phyloP scores from a whole-genome alignment of 2,888 invertebrate genomes.

The Tanypteryx hageni region DNA sequence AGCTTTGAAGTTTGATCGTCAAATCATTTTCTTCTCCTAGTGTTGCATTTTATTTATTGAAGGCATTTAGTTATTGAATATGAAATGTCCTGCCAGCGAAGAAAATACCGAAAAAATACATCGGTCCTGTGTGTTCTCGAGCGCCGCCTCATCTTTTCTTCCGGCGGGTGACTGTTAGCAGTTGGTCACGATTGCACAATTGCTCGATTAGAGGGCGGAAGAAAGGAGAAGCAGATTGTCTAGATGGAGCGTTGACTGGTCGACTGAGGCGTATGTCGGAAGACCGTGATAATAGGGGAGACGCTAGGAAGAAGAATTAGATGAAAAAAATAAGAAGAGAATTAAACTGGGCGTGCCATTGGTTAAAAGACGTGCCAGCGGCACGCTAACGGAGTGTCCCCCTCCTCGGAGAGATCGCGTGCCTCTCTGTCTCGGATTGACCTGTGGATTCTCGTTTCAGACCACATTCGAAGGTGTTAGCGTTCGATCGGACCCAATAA shows the following conservation, averaged over 20 bases:
- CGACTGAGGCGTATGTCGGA: neutral
- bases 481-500: neutral
- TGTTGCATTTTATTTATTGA: too few species aligned
- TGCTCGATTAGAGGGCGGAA: neutral
- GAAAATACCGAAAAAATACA: too few species aligned
- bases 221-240: neutral
- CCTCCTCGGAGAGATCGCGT: neutral
- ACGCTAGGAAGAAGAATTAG: neutral
- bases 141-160: neutral
- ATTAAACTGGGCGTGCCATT: slow-evolving; percentile 28
- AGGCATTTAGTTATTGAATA: too few species aligned
- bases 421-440: neutral
- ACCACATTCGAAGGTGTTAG: slow-evolving; percentile 28
- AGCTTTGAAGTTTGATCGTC: too few species aligned
- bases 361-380: neutral
- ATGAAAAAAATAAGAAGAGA: neutral
- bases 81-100: too few species aligned
- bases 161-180: neutral
- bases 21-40: too few species aligned
- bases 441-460: slow-evolving; percentile 19
- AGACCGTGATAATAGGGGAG: slow-evolving; percentile 5
- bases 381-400: neutral
- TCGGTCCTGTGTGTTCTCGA: neutral
- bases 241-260: neutral
- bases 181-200: neutral